phyloP scores from a whole-genome alignment of 2,888 invertebrate species.

The Biston stratarius region DNA sequence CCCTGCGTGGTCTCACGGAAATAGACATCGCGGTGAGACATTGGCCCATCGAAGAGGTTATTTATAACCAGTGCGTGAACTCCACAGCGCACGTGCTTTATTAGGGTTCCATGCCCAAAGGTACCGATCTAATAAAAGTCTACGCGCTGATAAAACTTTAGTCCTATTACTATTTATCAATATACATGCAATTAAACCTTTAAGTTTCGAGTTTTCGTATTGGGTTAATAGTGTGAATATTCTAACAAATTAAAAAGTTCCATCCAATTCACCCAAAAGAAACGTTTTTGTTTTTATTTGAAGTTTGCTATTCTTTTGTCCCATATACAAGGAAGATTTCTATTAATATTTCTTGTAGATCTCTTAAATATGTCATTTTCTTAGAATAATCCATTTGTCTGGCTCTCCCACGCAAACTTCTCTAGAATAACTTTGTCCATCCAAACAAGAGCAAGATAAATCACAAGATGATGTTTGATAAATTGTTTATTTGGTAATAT shows the following conservation, averaged over 20 bases:
- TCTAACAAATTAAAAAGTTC: too few species aligned
- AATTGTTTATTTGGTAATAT: constrained; percentile 2
- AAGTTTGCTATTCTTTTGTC: too few species aligned
- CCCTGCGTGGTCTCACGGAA: constrained; percentile 54
- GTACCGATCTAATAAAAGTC: neutral
- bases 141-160: too few species aligned
- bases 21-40: constrained; percentile 55
- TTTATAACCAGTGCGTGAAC: constrained; percentile 56
- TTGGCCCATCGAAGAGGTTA: constrained; percentile 55
- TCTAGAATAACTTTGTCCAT: constrained; percentile 14
- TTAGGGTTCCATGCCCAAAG: constrained; percentile 23
- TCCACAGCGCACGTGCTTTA: constrained; percentile 48
- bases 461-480: constrained; percentile 19
- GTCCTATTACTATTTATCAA: too few species aligned
- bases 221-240: too few species aligned
- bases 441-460: constrained; percentile 28
- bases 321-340: neutral
- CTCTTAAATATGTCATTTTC: constrained; percentile 13
- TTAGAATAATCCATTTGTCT: constrained; percentile 18
- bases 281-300: too few species aligned
- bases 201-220: too few species aligned
- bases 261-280: too few species aligned
- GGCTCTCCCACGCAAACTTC: constrained; percentile 18
- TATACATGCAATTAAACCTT: too few species aligned
- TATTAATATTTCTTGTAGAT: neutral